A percentile compares a stretch with the other conserved stretches of the same genome.
Conservation (phyloP, 2,113 vertebrate genomes). For the Pionites leucogaster region DNA sequence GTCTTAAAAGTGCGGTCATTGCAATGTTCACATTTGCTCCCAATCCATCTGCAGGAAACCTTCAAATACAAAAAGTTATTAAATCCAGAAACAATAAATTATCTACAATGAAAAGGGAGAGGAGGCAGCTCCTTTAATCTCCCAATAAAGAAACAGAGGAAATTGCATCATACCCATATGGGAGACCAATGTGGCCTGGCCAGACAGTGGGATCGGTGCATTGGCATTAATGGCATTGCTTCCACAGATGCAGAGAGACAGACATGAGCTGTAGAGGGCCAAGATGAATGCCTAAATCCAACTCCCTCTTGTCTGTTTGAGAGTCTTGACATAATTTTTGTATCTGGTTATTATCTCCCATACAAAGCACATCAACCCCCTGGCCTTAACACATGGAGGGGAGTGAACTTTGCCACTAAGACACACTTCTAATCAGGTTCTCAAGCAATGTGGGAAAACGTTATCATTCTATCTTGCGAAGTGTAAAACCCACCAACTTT, state of each 20-base stretch:
- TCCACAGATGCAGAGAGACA: background rate
- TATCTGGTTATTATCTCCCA: background rate
- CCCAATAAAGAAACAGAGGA: constrained; percentile 34
- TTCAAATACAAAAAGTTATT: background rate
- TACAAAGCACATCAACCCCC: background rate
- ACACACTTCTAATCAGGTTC: background rate
- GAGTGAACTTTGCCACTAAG: background rate
- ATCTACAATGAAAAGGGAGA: constrained; percentile 9
- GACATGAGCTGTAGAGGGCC: background rate
- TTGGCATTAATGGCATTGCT: background rate
- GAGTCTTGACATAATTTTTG: background rate
- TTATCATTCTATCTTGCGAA: background rate
- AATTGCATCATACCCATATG: constrained; percentile 51
- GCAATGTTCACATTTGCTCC: background rate
- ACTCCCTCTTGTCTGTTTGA: background rate
- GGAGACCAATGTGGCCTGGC: background rate
- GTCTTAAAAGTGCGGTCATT: background rate
- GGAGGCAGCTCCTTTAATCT: constrained; percentile 33
- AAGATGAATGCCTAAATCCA: background rate
- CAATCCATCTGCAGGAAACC: background rate
- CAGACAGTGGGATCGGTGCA: background rate
- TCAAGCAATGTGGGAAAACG: background rate
- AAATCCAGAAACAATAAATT: constrained; percentile 40
- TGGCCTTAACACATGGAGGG: background rate
- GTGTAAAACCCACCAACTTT: background rate